Evolutionary conservation across 2,113 vertebrate species (phyloP).

Genomic region (Prunella fulvescens): DNA sequence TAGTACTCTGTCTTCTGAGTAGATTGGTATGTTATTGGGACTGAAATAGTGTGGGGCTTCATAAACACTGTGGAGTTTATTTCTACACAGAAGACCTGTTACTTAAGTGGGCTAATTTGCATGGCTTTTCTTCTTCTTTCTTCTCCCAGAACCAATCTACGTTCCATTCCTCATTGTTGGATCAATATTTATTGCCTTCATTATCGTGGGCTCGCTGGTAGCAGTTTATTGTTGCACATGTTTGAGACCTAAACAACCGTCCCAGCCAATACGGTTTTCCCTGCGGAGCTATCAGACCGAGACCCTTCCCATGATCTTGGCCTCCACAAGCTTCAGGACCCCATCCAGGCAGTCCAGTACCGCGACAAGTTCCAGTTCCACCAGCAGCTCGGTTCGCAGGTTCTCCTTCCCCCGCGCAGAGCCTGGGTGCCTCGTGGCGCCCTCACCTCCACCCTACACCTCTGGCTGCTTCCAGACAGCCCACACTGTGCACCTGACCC

Average conservation of each 20-base stretch:
- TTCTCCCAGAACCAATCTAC: constrained; percentile 85
- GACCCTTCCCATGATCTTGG: constrained; percentile 96
- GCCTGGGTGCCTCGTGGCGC: constrained; percentile 72
- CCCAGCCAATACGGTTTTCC: constrained; percentile 90
- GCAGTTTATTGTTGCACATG: constrained; percentile 97
- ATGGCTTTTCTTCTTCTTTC: background rate
- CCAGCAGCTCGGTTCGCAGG: constrained; percentile 80
- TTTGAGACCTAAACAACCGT: constrained; percentile 89
- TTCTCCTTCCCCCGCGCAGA: constrained; percentile 85
- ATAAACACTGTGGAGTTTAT: background rate
- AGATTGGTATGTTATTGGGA: background rate
- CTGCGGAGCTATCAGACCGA: constrained; percentile 92
- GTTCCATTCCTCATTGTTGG: constrained; percentile 97
- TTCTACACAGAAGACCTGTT: background rate
- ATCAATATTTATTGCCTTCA: constrained; percentile 94
- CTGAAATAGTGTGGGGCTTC: background rate
- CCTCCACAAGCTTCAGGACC: constrained; percentile 80
- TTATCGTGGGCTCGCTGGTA: constrained; percentile 91
- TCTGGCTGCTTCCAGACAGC: constrained; percentile 68
- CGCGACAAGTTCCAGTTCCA: constrained; percentile 89
- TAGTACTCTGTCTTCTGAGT: background rate
- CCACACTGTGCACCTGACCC: constrained; percentile 74
- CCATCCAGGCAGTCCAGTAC: constrained; percentile 94
- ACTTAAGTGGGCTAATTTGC: background rate
- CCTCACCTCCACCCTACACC: constrained; percentile 85